Base-by-base conservation (phyloP, 2,797 vertebrate genomes). In the Otolemur crassicaudatus region DNA sequence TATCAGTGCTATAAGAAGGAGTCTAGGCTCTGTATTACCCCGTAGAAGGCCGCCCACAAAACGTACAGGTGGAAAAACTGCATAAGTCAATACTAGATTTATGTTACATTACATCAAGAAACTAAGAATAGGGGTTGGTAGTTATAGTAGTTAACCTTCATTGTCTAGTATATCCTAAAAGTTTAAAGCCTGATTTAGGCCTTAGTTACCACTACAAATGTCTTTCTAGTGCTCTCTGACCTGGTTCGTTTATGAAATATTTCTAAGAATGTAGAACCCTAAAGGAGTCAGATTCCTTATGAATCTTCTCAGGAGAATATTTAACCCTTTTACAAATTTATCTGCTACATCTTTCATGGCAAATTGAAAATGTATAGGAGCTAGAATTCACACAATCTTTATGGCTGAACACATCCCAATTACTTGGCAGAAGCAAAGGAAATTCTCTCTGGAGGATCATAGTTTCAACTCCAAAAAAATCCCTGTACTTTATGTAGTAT, bases 371-470 rank as follows among this genome's bases (percentile, higher is more conserved):
- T 49, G 2, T 70, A 93, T 88, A 20, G 3, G 11, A 88, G 20
- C 40, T 56, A 25, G 25, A 75, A 91, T 93, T 63, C 20, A 93
- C 9, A 81, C 16, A 91, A 60, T 2, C 14, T 91, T 56, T 95
- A 34, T 79, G 17, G 10, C 65, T 75, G 49, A 87, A 90, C 56
- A 90, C 4, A 49, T 77, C 80, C 49, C 34, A 86, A 37, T 83
- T 90, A 76, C 31, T 93, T 95, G 67, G 37, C 20, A 83, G 67
- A 93, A 87, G 37, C 85, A 90, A 95, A 90, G 40, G 10, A 83
- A 40, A 58, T 75, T 63, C 9, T 85, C 9, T 87, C 73, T 85
- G 37, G n/a, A 92, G 76, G 37, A 85, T 12, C 86, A 29, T 56
- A 43, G 12, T 69, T 73, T 80, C 43, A 87, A 73, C 2, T 94